Conservation (phyloP, 2,797 vertebrate genomes). For the Taeniopygia guttata region DNA sequence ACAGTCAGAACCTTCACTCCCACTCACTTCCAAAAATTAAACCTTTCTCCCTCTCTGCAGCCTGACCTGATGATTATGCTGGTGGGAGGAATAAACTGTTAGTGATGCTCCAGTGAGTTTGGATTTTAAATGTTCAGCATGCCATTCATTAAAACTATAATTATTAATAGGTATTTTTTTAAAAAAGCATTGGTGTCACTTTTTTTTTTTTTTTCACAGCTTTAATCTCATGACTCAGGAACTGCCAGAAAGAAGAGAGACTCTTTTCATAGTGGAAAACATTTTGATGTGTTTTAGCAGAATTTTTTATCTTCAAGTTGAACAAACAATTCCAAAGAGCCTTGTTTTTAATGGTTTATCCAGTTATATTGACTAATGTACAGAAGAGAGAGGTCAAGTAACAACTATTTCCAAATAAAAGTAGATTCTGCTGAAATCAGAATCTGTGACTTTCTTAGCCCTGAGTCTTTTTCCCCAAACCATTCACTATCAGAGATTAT, state of each 20-base stretch:
- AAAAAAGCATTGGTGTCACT: not conserved
- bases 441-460: not conserved
- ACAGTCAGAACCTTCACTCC: not conserved
- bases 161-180: conserved; percentile 32
- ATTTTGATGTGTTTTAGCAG: not conserved
- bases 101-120: not conserved
- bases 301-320: not conserved
- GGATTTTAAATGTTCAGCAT: not conserved
- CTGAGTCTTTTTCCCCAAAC: not conserved
- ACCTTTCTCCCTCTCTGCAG: not conserved
- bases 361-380: not conserved
- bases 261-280: not conserved
- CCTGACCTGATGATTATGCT: not conserved
- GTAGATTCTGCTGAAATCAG: not conserved
- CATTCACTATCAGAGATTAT: not conserved
- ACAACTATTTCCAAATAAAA: not conserved
- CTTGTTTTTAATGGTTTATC: not conserved
- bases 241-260: not conserved
- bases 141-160: conserved; percentile 34
- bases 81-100: conserved; percentile 4
- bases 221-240: conserved; percentile 27
- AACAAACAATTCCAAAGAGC: not conserved
- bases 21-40: not conserved
- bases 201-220: not conserved
- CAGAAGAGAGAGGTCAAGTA: not conserved